Conservation (phyloP, 2,113 vertebrate species). For the Rhodinocichla rosea region DNA sequence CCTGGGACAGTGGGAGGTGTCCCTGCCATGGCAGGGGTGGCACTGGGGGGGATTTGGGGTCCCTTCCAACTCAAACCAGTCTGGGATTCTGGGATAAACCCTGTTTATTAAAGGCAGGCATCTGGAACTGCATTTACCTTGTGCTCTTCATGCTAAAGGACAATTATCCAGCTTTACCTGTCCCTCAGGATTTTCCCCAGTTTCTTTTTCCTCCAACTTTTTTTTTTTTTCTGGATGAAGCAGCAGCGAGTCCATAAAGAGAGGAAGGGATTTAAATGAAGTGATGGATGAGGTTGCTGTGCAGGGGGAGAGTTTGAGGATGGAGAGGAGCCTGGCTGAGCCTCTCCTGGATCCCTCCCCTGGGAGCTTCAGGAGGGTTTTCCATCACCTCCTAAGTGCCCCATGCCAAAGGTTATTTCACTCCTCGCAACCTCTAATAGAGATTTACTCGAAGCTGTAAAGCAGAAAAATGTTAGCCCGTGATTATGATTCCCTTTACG, state of each 20-base stretch:
- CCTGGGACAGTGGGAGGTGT: not conserved
- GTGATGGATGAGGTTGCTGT: not conserved
- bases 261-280: not conserved
- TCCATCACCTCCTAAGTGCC: not conserved
- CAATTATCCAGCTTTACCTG: not conserved
- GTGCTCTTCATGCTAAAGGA: not conserved
- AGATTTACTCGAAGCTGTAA: not conserved
- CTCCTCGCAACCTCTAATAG: not conserved
- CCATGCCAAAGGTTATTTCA: not conserved
- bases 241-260: not conserved
- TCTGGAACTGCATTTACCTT: not conserved
- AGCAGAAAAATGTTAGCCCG: not conserved
- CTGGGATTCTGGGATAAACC: not conserved
- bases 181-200: not conserved
- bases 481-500: not conserved
- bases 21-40: not conserved
- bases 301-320: not conserved
- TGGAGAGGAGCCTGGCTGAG: not conserved
- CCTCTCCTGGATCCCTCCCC: not conserved
- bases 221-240: not conserved
- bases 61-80: accelerated
- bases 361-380: not conserved
- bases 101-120: not conserved
- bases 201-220: not conserved
- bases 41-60: accelerated